Evolutionary conservation across 2,113 vertebrate genomes (phyloP).

Genomic region (Rhinoptilus africanus): DNA sequence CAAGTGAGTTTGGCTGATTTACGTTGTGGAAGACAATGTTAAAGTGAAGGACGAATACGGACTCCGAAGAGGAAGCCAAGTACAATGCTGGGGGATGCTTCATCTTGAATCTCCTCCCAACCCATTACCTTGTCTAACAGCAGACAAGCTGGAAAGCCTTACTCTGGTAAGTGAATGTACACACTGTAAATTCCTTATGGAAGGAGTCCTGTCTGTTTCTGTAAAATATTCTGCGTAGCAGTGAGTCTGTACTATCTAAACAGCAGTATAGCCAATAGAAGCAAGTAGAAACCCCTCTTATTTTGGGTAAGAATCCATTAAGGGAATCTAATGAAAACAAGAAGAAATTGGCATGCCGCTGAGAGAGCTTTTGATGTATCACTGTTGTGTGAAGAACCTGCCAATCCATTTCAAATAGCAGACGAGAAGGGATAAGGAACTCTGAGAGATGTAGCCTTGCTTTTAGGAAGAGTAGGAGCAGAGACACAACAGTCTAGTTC

Average conservation of each 20-base stretch:
- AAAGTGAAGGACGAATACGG: not conserved
- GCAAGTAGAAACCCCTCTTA: not conserved
- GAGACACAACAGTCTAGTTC: not conserved
- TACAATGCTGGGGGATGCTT: not conserved
- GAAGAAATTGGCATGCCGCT: not conserved
- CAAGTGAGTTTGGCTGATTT: not conserved
- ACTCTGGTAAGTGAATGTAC: not conserved
- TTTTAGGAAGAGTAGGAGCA: not conserved
- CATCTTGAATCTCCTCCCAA: not conserved
- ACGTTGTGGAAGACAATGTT: not conserved
- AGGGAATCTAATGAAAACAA: not conserved
- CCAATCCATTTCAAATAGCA: not conserved
- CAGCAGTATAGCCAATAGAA: not conserved
- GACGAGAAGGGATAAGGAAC: not conserved
- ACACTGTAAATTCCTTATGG: not conserved
- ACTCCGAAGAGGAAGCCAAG: not conserved
- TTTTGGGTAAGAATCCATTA: not conserved
- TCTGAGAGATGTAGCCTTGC: not conserved
- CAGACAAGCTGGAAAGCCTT: not conserved
- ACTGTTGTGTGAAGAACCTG: not conserved
- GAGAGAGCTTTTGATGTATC: not conserved
- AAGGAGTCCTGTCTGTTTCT: not conserved
- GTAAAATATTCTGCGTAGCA: not conserved
- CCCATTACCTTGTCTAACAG: not conserved
- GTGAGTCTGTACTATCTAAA: not conserved